A percentile compares a stretch with the other conserved stretches of the same genome.
These are phyloP conservation scores for Alviniconcha marisindica DNA, from an alignment of 1,140 invertebrate species.

Conservation along the genomic window DNA sequence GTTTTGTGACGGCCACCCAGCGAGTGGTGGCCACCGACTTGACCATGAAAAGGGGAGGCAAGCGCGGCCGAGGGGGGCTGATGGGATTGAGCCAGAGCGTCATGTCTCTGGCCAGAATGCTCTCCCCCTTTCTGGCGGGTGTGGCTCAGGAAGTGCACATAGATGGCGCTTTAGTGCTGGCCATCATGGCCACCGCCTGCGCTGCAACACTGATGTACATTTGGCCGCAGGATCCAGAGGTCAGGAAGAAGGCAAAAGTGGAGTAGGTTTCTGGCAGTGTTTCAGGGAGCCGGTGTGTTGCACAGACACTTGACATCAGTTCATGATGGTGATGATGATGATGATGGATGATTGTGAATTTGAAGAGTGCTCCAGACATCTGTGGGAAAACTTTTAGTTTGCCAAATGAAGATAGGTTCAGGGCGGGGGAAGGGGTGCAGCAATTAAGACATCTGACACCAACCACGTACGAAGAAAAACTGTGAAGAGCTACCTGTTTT, in stretches of 20 bases:
- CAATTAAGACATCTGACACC: no score
- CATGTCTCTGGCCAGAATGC: conserved; percentile 72
- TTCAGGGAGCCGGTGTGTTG: background rate
- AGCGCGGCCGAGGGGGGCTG: conserved; percentile 66
- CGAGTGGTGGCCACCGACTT: conserved; percentile 69
- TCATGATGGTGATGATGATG: no score
- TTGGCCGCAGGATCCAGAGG: conserved; percentile 49
- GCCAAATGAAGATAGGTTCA: no score
- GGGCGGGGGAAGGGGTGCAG: no score
- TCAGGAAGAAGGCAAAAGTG: background rate
- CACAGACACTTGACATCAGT: no score
- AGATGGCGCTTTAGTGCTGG: conserved; percentile 59
- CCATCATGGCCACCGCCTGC: conserved; percentile 49
- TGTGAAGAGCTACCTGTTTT: no score
- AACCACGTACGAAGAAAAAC: no score
- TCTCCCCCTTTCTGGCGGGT: conserved; percentile 74
- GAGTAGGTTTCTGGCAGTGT: background rate
- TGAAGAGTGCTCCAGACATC: no score
- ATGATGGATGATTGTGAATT: no score
- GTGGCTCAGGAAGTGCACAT: conserved; percentile 64
- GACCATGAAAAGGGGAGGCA: conserved; percentile 60
- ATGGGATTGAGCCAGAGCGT: conserved; percentile 73
- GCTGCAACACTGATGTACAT: conserved; percentile 56
- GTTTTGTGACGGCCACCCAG: conserved; percentile 68
- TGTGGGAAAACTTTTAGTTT: no score